Conservation (phyloP, 2,113 vertebrate genomes). For the Ciconia stormi region DNA sequence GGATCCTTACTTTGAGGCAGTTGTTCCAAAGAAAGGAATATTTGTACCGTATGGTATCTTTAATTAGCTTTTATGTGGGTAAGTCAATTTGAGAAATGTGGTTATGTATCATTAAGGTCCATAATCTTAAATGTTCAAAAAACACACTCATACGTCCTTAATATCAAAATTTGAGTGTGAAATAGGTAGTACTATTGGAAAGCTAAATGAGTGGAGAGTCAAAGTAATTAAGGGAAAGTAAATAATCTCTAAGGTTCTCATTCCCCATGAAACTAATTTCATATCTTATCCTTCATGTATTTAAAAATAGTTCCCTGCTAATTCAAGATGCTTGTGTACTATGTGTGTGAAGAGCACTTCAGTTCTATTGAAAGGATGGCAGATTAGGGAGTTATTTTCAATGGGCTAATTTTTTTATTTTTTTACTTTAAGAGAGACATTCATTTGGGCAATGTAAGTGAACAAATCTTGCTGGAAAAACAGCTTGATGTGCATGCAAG, state of each 20-base stretch:
- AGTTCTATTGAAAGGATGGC: constrained; percentile 68
- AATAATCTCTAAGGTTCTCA: constrained; percentile 79
- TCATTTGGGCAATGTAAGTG: constrained; percentile 44
- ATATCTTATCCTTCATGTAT: constrained; percentile 75
- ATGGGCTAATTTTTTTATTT: constrained; percentile 16
- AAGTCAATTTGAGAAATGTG: not conserved
- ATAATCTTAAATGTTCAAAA: not conserved
- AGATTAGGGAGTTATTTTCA: constrained; percentile 75
- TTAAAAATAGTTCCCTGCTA: constrained; percentile 80
- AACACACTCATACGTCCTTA: not conserved
- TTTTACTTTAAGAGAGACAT: constrained; percentile 7
- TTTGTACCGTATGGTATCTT: not conserved
- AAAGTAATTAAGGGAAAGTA: constrained; percentile 79
- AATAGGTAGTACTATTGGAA: constrained; percentile 70
- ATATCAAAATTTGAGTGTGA: constrained; percentile 47
- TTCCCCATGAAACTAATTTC: constrained; percentile 81
- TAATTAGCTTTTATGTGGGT: not conserved
- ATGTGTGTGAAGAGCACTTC: constrained; percentile 74
- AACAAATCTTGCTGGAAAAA: constrained; percentile 34
- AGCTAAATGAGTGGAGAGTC: constrained; percentile 76
- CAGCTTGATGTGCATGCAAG: constrained; percentile 1
- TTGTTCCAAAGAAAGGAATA: not conserved
- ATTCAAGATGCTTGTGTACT: constrained; percentile 74
- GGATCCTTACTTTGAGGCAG: not conserved
- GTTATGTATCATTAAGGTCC: not conserved